Base-by-base conservation (phyloP, 2,888 invertebrate species). In the Chamaedrilus cognettii region DNA sequence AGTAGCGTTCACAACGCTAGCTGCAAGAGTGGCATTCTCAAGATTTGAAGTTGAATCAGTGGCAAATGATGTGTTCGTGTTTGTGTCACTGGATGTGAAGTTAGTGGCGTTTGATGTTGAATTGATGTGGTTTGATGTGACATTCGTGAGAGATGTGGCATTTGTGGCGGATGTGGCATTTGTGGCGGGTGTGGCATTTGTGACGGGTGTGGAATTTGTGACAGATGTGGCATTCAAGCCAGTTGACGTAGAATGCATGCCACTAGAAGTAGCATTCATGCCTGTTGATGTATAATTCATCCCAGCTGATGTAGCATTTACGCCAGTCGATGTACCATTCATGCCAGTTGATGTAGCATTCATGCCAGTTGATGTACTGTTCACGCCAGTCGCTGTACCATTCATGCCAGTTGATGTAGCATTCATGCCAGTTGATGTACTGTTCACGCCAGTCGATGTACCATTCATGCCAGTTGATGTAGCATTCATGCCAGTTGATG, bases 31-130 rank as follows among this genome's bases (percentile, higher is more conserved):
- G 42, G 42, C 42, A 60, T 3, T 26, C 33, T 3, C n/a, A 60
- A 5, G 28, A 60, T 3, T 42, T 35, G 42, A 26, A 35, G 3
- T 42, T 35, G 42, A 5, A 58, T 4, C 31, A 60, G 42, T 42
- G 42, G 42, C 33, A 60, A 42, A 26, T 35, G 60, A 26, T 35
- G 60, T 42, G 42, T 34, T 42, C 33, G 60, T 42, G 42, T 34
- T 42, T 35, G 60, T 42, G 42, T 34, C 31, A 60, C 35, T 42
- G 42, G 42, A 26, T 35, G 60, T 35, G 42, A 42, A 28, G 31
- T 34, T 60, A 42, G 60, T 35, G 31, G 60, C 31, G 42, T 34
- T 42, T 35, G 42, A n/a, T 35, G 60, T 42, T 35, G 42, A n/a
- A 62, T 23, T 52, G 28, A 23, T 52, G 52, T 50, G 26, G 52